Base-by-base conservation (phyloP, 2,888 invertebrate genomes). In the Corbicula japonica region DNA sequence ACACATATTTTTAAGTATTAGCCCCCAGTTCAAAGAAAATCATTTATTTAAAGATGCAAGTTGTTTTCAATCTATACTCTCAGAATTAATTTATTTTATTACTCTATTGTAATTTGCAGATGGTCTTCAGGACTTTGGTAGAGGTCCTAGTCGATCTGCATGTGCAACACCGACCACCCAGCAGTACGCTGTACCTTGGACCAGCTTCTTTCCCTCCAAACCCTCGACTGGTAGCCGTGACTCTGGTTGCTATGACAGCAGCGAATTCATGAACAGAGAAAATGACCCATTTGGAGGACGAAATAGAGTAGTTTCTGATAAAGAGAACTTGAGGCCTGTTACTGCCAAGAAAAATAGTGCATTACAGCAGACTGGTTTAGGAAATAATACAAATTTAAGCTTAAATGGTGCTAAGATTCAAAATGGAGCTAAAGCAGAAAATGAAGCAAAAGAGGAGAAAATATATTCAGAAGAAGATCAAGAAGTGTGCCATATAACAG, bases 191-290 rank as follows among this genome's bases (percentile, higher is more conserved):
- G 76, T 80, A 48, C 74, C 82, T 50, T 78, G 81, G 82, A 80
- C 82, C 3, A 80, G 84, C 77, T 65, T 86, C 76, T 66, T 83
- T 81, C 70, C 86, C 66, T 66, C 85, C 80, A 80, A 80, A 73
- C 77, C 80, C 10, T 71, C 73, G n/a, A 69, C 75, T 21, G 87
- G 86, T 26, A 88, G 90, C 95, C 81, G 91, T 62, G 93, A 93
- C 76, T 93, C 92, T 8, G 93, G 93, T 6, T 92, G 92, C 74
- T 93, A 92, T 79, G 91, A 92, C 75, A 92, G 93, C 74, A 90
- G 88, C 81, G 93, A 93, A 69, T 88, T 83, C 21, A 85, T 85
- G 75, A 87, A 87, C 56, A 80, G 84, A 52, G 90, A 89, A 26
- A 66, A 71, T 62, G 83, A 83, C 35, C 76, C 76, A 8, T 83